Conservation (phyloP, 2,797 vertebrate species). For the Smutsia temminckii region DNA sequence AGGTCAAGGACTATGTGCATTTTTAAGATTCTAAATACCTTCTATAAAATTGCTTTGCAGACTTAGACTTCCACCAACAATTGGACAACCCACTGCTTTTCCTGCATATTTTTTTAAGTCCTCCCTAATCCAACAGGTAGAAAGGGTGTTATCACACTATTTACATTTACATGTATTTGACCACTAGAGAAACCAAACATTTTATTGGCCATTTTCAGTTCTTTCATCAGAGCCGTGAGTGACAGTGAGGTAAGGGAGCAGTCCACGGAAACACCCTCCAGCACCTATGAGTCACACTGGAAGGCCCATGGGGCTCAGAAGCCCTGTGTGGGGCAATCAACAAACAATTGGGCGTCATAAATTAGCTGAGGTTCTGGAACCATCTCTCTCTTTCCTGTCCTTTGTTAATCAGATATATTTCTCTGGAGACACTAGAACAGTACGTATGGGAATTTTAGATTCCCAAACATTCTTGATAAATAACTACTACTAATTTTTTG, state of each 20-base stretch:
- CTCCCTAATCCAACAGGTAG: not conserved
- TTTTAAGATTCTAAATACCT: slow-evolving; percentile 34
- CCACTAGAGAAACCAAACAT: not conserved
- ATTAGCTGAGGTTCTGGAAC: not conserved
- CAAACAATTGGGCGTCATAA: not conserved
- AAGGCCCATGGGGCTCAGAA: not conserved
- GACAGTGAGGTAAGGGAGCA: fast-evolving
- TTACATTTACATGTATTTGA: not conserved
- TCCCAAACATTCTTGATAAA: not conserved
- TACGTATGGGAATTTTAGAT: not conserved
- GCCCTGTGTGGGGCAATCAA: fast-evolving
- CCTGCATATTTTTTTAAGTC: not conserved
- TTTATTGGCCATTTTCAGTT: not conserved
- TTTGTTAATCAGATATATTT: not conserved
- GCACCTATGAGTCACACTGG: not conserved
- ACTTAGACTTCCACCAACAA: not conserved
- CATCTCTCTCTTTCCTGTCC: not conserved
- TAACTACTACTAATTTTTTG: not conserved
- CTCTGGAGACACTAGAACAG: not conserved
- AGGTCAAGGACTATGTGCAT: not conserved
- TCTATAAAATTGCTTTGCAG: slow-evolving; percentile 34
- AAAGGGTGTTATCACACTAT: not conserved
- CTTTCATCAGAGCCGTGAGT: not conserved
- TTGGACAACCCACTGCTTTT: not conserved
- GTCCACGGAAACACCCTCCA: not conserved